Evolutionary conservation across 2,888 invertebrate genomes (phyloP).

Genomic region (Ophonus ardosiacus): DNA sequence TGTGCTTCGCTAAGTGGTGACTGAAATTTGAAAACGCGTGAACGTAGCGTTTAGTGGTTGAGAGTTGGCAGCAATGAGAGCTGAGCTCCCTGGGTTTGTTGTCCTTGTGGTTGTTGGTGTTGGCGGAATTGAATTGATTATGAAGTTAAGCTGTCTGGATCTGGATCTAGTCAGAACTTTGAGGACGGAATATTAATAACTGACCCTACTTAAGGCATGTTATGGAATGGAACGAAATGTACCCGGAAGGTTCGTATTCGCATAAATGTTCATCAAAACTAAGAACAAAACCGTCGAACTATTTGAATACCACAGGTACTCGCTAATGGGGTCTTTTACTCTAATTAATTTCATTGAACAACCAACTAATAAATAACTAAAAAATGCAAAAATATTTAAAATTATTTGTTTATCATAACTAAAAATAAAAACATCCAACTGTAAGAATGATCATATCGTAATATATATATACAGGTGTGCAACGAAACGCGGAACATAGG

Average conservation of each 20-base stretch:
- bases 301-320: not conserved
- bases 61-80: not conserved
- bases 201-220: slow-evolving; percentile 24
- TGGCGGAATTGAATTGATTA: not conserved
- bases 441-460: too few relatives aligned
- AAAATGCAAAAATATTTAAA: too few relatives aligned
- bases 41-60: not conserved
- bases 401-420: too few relatives aligned
- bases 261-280: not conserved
- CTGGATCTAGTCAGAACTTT: slow-evolving; percentile 7
- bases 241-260: not conserved
- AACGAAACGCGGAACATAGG: too few relatives aligned
- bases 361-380: too few relatives aligned
- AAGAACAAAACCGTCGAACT: not conserved
- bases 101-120: not conserved
- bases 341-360: too few relatives aligned
- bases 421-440: too few relatives aligned
- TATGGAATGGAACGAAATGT: not conserved
- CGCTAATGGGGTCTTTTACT: too few relatives aligned
- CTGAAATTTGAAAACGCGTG: not conserved
- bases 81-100: not conserved
- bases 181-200: slow-evolving; percentile 8
- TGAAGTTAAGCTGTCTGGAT: slow-evolving; percentile 5
- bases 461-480: too few relatives aligned
- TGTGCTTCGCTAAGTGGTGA: not conserved